phyloP scores from a whole-genome alignment of 2,888 invertebrate species.

The Acrobasis consociella region DNA sequence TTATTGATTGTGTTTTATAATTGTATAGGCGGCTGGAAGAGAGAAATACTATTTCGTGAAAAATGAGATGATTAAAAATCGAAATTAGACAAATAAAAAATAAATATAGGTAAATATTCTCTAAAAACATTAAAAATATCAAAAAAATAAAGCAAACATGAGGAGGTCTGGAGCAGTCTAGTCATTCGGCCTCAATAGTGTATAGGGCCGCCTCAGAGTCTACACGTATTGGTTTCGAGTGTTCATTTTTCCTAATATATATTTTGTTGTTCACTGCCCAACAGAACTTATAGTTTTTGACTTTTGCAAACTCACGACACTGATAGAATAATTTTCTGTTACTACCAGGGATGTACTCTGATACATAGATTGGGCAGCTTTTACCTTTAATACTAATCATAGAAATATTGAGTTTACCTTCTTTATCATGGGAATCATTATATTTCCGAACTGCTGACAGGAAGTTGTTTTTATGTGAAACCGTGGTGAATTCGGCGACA shows the following conservation, averaged over 20 bases:
- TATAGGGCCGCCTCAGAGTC: background rate
- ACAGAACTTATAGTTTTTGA: background rate
- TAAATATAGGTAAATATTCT: no score
- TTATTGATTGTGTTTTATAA: no score
- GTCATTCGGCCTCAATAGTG: slow-evolving; percentile 1
- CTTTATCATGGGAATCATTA: background rate
- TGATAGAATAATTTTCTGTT: background rate
- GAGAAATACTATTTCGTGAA: no score
- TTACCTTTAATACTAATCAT: background rate
- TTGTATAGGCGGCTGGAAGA: no score
- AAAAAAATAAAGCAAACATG: no score
- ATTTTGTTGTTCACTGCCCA: slow-evolving; percentile 3
- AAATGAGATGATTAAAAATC: no score
- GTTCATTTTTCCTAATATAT: background rate
- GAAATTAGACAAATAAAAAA: no score
- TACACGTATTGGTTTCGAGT: background rate
- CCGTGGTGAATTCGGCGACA: background rate
- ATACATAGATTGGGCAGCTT: background rate
- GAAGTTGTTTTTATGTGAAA: background rate
- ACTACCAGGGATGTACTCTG: background rate
- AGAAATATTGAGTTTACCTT: slow-evolving; percentile 1
- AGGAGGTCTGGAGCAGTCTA: background rate
- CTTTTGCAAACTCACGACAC: slow-evolving; percentile 3
- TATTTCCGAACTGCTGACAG: background rate
- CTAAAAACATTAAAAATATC: no score